Base-by-base conservation (phyloP, 2,888 invertebrate species). In the Diadegma fenestrale region DNA sequence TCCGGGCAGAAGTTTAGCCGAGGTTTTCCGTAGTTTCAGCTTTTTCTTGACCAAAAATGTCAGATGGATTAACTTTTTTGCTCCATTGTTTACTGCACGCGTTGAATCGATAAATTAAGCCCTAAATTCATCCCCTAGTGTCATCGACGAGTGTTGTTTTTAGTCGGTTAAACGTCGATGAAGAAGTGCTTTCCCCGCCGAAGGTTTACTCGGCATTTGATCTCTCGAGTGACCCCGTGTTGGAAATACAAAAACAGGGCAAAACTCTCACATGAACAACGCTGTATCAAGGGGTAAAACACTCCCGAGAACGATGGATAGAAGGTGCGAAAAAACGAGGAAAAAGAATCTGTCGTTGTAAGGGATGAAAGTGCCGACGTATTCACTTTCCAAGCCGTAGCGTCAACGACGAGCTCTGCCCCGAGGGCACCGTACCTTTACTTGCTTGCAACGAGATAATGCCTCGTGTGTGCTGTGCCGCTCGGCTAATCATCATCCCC, bases 381-480 rank as follows among this genome's bases (percentile, higher is more conserved):
- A 85, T 85, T 85, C 82, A 85, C 82, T 82, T 85, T 82, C 45
- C 73, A 73, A 72, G 66, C 51, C 61, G 64, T 78, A 75, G 69
- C 69, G 22, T 71, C 58, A 79, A n/a, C 63, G 61, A 45, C 48
- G 58, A 69, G 22, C 58, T 79, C 43, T 45, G 77, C 71, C 72
- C 80, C 48, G 82, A 68, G 77, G 76, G 72, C 64, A 51, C 37
- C 71, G 58, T 75, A 51, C 48, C 68, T 82, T 45, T 63, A 80
- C 85, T 82, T 73, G 77, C 72, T 82, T 58, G 80, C 80, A 85
- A 85, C 80, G 82, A 82, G 85, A 85, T 85, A 85, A 85, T 85
- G 85, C 85, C 82, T 73, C 66, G 64, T 63, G 63, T 64, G 85
- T 82, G 82, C 64, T 80, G 58, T 68, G 82, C 80, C 80, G 85